Evolutionary conservation across 2,797 vertebrate species (phyloP), one percentile per base, ranked within the genome.

Genomic region (Mus caroli): DNA sequence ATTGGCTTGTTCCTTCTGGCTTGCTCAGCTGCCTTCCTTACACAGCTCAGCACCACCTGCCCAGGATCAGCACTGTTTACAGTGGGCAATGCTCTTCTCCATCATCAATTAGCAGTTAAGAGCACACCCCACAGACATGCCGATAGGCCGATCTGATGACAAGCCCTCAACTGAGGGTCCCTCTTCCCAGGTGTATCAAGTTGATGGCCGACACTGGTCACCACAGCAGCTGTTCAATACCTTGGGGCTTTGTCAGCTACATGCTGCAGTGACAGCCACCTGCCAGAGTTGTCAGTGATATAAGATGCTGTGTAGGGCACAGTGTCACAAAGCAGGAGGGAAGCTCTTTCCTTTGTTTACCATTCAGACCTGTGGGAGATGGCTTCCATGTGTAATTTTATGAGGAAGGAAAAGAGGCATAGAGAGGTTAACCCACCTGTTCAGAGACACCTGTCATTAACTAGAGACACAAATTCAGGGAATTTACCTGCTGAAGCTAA

Each of bases 301-400:
- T 0, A 1, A 43, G 56, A 15, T 56, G 34, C 58, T 2, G 20
- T 28, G 34, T 3, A 19, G 46, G 46, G 62, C 60, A 56, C 20
- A 50, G 3, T 9, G 3, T 73, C 8, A 1, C 3, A 26, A 77
- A 31, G 37, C 19, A 31, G 77, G 75, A 22, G 3, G 76, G 1
- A 12, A 52, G 52, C 56, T 7, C 6, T 8, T 34, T 1, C 71
- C 84, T 92, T 6, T 28, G 34, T 50, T 1, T 37, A 0, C 9
- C 9, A 17, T 34, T 1, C 0, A 20, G 22, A 14, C 31, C 50
- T 4, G 0, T 2, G 31, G 2, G 34, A 89, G 52, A 3, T 15
- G 14, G 37, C 62, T 11, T 17, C 92, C n/a, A n/a, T 67, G 87
- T 46, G 22, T 34, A 7, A 56, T 80, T 84, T 80, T 73, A 82